Base-by-base conservation (phyloP, 2,113 vertebrate genomes). In the Aplodontia rufa region DNA sequence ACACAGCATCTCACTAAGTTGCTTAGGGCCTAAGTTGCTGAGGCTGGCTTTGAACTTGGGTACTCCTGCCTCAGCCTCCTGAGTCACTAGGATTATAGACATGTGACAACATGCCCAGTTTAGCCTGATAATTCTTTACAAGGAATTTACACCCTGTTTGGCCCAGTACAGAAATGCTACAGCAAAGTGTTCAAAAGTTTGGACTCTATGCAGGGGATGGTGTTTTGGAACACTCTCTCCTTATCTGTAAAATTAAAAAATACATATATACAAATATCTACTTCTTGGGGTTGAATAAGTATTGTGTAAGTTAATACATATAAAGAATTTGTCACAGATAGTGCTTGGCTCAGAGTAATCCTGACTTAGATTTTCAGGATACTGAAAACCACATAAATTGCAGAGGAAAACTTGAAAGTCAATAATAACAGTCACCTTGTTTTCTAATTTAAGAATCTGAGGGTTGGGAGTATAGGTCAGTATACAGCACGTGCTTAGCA, bases 181-280 rank as follows among this genome's bases (percentile, higher is more conserved):
- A 76, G 5, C 53, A 58, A 84, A 87, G 11, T 66, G 53, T 4
- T 0, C 47, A 58, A 62, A 35, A 87, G 40, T 62, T 40, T 78
- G 53, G 24, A 20, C 28, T 90, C 58, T 92, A 71, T 75, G 86
- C 45, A 75, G 28, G 30, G 9, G 10, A 37, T 58, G 51, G 78
- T 26, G 68, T 87, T 81, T 90, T 85, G 74, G 47, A 55, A 28
- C 40, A 37, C n/a, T 94, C n/a, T 37, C 42, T 86, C 32, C 89
- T 89, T 40, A 89, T 42, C 68, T 79, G 7, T 90, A 86, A 96
- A 93, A 92, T 87, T 40, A 92, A 94, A 88, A 91, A 40, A 94
- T n/a, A n/a, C n/a, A n/a, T n/a, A 60, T 53, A 53, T 30, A 81
- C 81, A 80, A 95, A 87, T 81, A 69, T 12, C 47, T 83, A 28